Evolutionary conservation across 2,113 vertebrate genomes (phyloP).

Genomic region (Pollachius pollachius): DNA sequence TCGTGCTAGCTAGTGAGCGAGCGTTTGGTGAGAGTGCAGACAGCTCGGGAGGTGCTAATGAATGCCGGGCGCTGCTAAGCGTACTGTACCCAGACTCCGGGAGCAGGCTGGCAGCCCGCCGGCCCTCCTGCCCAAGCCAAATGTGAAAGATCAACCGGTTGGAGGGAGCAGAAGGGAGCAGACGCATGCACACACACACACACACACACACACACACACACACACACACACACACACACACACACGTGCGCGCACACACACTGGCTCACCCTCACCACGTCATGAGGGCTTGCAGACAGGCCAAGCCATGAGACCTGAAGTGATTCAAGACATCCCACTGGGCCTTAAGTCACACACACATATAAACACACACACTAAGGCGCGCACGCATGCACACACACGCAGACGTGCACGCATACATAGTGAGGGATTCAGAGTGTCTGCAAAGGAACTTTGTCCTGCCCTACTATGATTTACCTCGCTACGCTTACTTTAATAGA

Average conservation of each 20-base stretch:
- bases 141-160: conserved; percentile 80
- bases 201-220: conserved; percentile 6
- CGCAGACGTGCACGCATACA: too few species aligned
- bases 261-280: conserved; percentile 60
- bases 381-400: too few species aligned
- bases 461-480: conserved; percentile 16
- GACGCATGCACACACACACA: conserved; percentile 37
- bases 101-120: conserved; percentile 73
- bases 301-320: conserved; percentile 70
- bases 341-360: conserved; percentile 54
- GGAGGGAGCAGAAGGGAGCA: conserved; percentile 76
- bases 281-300: conserved; percentile 75
- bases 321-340: conserved; percentile 75
- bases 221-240: conserved; percentile 9
- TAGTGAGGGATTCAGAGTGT: conserved; percentile 59
- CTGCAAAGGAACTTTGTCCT: conserved; percentile 53
- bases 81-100: conserved; percentile 71
- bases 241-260: conserved; percentile 25
- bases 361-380: too few species aligned
- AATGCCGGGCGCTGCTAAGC: conserved; percentile 76
- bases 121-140: conserved; percentile 73
- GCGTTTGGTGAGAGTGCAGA: conserved; percentile 75
- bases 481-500: not conserved
- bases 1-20: conserved; percentile 69
- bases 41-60: conserved; percentile 81